Conservation (phyloP, 1,140 invertebrate genomes). For the Drosophila bipectinata region DNA sequence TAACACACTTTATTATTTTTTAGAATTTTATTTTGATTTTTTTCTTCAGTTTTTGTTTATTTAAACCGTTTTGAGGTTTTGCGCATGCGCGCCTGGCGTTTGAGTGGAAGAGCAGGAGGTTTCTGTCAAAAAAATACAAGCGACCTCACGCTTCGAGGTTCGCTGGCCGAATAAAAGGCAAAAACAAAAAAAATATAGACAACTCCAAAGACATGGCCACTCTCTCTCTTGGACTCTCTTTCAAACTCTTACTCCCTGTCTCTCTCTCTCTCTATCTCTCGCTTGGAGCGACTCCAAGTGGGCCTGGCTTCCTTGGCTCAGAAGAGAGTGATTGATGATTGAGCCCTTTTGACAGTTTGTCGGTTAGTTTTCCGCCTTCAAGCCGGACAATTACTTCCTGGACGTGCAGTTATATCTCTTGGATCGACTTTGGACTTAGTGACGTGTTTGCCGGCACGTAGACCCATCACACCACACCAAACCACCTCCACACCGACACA, state of each 20-base stretch:
- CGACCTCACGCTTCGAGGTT: constrained; percentile 71
- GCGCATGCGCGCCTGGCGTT: constrained; percentile 33
- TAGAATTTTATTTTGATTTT: constrained; percentile 21
- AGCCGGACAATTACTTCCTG: constrained; percentile 62
- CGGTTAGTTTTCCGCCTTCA: constrained; percentile 49
- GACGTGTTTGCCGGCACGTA: constrained; percentile 78
- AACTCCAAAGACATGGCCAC: constrained; percentile 15
- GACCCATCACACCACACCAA: constrained; percentile 21
- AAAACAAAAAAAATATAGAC: constrained; percentile 32
- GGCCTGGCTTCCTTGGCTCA: background rate
- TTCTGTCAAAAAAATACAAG: constrained; percentile 24
- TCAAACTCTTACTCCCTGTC: constrained; percentile 7
- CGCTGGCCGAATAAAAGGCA: constrained; percentile 54
- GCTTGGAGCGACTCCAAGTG: too few species aligned
- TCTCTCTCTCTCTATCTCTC: background rate
- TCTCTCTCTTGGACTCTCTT: constrained; percentile 2
- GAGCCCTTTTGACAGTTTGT: constrained; percentile 41
- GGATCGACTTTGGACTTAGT: constrained; percentile 22
- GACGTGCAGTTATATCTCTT: background rate
- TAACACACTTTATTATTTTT: background rate
- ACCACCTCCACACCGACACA: background rate
- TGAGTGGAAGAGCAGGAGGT: constrained; percentile 14
- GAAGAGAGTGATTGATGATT: constrained; percentile 17
- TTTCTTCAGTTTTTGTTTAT: constrained; percentile 31
- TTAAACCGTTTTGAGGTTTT: constrained; percentile 18